Evolutionary conservation across 2,888 invertebrate genomes (phyloP).

Genomic region (Ormyrus pomaceus): DNA sequence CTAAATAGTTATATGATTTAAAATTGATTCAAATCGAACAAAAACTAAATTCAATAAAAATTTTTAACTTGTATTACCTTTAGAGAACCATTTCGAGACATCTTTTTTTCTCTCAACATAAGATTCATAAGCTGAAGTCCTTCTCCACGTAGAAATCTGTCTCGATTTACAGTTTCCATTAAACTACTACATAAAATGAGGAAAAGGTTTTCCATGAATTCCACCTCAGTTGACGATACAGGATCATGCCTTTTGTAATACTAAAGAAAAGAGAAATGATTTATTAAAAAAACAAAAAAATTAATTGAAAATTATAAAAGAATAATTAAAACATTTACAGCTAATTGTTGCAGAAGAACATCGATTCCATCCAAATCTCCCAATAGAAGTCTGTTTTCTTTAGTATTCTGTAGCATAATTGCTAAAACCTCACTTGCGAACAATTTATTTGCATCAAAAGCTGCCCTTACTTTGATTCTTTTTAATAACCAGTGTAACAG

Average conservation of each 20-base stretch:
- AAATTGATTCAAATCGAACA: conserved; percentile 18
- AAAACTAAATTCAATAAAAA: conserved; percentile 12
- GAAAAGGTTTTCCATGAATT: conserved; percentile 99
- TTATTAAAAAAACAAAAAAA: conserved; percentile 2
- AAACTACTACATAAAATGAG: conserved; percentile 96
- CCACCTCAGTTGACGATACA: conserved; percentile 92
- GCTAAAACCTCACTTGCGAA: conserved; percentile 97
- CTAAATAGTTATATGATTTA: conserved; percentile 53
- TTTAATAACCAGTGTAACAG: conserved; percentile 94
- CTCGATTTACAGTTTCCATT: conserved; percentile 91
- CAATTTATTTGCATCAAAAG: conserved; percentile 96
- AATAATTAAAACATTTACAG: conserved; percentile 77
- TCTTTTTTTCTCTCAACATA: conserved; percentile 98
- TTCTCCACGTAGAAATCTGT: conserved; percentile 95
- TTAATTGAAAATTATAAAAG: conserved; percentile 11
- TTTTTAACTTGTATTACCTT: conserved; percentile 78
- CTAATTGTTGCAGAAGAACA: conserved; percentile 94
- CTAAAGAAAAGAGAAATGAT: conserved; percentile 73
- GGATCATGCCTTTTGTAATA: conserved; percentile 97
- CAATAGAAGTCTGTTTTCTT: conserved; percentile 86
- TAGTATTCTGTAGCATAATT: conserved; percentile 93
- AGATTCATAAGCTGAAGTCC: conserved; percentile 99
- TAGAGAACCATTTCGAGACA: conserved; percentile 95
- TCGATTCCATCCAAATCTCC: conserved; percentile 98
- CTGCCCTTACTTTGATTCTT: conserved; percentile 90